Base-by-base conservation (phyloP, 53 echinoderm and acorn worm genomes). In the Actinopyga echinites region DNA sequence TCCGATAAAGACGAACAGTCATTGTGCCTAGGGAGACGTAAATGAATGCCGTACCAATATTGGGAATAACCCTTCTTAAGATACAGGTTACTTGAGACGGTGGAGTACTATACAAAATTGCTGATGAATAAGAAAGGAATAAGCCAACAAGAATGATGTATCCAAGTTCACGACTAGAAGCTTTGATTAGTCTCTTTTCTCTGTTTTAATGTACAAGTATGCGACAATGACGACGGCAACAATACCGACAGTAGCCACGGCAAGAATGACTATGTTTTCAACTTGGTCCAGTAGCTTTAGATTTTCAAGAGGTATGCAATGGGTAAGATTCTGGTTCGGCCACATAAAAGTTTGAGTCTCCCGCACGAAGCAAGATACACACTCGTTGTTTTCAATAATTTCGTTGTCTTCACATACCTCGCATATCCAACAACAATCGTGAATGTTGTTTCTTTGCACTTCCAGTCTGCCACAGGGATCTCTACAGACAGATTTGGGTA, bases 351-450 rank as follows among this genome's bases (percentile, higher is more conserved):
- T 84, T 20, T 58, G 69, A 15, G 23, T 63, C 12, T 88, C 84
- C 30, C 15, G 49, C 11, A 74, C 82, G 73, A 88, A 87, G 36
- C 97, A 97, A 4, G 92, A 87, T 22, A 63, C 60, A 44, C 97
- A 97, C 2, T 58, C 43, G 9, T 90, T 92, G n/a, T 91, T 85
- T n/a, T 86, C 87, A 35, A 87, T 74, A 24, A 69, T 74, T 36
- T 94, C 90, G 24, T 92, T 79, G 29, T 80, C 79, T 1, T 30
- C 64, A 19, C 83, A 79, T 1, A 38, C 22, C 0, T 79, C 86
- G 65, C 97, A 97, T 4, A 83, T 86, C 97, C 97, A 97, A 73
- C 97, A 97, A 56, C 97, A 97, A 1, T 83, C 79, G 8, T 92
- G 88, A 5, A 86, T 79, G 13, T 30, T 29, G 5, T 19, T 29